Percentiles rank a stretch among this genome's conserved stretches.
Evolutionary conservation across 2,888 invertebrate species (phyloP).

Genomic region (Nymphalis urticae): DNA sequence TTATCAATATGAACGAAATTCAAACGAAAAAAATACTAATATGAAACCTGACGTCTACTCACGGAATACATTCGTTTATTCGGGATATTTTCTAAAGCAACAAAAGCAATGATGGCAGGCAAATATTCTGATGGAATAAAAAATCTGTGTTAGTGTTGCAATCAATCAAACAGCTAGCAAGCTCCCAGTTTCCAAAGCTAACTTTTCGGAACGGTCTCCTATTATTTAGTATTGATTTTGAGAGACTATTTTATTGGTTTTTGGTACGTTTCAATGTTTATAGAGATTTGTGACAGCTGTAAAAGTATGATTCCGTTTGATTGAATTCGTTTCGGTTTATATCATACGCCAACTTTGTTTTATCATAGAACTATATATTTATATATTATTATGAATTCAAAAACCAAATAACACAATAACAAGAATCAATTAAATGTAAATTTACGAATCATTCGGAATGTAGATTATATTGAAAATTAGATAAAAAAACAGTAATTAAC

Average conservation of each 20-base stretch:
- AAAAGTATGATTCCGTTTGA: constrained; percentile 41
- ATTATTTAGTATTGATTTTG: constrained; percentile 74
- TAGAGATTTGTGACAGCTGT: constrained; percentile 62
- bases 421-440: no score
- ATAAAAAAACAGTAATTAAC: background rate
- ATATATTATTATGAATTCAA: no score
- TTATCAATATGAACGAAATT: background rate
- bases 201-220: constrained; percentile 64
- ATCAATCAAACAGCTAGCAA: constrained; percentile 74
- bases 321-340: constrained; percentile 21
- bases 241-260: constrained; percentile 64
- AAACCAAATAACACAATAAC: no score
- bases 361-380: no score
- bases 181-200: constrained; percentile 60
- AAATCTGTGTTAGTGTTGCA: constrained; percentile 73
- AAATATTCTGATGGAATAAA: constrained; percentile 67
- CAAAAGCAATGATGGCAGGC: constrained; percentile 38
- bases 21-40: constrained; percentile 3
- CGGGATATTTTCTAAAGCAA: constrained; percentile 20
- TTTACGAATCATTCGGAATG: no score
- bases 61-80: background rate
- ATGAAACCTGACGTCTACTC: background rate
- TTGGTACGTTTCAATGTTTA: constrained; percentile 55
- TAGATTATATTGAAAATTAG: no score
- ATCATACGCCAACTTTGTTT: background rate